phyloP scores from a whole-genome alignment of 2,888 invertebrate genomes.

The Pollenia angustigena region DNA sequence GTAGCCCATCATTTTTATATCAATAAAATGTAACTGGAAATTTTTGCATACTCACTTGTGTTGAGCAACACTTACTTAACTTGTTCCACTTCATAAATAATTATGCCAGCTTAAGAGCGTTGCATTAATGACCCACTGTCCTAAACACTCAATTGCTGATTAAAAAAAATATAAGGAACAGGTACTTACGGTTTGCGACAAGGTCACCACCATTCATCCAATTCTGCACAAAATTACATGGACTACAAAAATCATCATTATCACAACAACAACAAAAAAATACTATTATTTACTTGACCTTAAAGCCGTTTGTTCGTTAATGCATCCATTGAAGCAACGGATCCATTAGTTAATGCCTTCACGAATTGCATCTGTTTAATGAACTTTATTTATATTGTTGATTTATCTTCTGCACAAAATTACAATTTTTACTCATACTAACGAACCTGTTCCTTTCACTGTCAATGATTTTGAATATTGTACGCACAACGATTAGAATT shows the following conservation, averaged over 20 bases:
- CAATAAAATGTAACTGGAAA: conserved; percentile 31
- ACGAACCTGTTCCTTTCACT: conserved; percentile 72
- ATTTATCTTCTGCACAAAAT: conserved; percentile 4
- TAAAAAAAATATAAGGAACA: conserved; percentile 48
- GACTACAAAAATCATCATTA: conserved; percentile 64
- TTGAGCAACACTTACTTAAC: conserved; percentile 18
- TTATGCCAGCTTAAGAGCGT: conserved; percentile 9
- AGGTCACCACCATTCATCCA: conserved; percentile 54
- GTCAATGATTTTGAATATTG: conserved; percentile 43
- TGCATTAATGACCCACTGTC: conserved; percentile 57
- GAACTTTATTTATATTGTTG: background rate
- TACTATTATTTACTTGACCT: conserved; percentile 46
- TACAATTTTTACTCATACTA: background rate
- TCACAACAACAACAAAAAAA: background rate
- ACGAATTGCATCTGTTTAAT: conserved; percentile 40
- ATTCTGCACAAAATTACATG: conserved; percentile 28
- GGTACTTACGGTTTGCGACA: conserved; percentile 64
- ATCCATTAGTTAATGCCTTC: conserved; percentile 13
- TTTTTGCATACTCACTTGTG: conserved; percentile 34
- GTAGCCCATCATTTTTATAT: conserved; percentile 66
- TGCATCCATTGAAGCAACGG: conserved; percentile 6
- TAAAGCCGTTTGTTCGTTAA: conserved; percentile 46
- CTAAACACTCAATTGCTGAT: conserved; percentile 31
- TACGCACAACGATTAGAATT: conserved; percentile 51
- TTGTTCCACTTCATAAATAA: conserved; percentile 10